Evolutionary conservation across 2,888 invertebrate species (phyloP).

Genomic region (Lasius fuliginosus): DNA sequence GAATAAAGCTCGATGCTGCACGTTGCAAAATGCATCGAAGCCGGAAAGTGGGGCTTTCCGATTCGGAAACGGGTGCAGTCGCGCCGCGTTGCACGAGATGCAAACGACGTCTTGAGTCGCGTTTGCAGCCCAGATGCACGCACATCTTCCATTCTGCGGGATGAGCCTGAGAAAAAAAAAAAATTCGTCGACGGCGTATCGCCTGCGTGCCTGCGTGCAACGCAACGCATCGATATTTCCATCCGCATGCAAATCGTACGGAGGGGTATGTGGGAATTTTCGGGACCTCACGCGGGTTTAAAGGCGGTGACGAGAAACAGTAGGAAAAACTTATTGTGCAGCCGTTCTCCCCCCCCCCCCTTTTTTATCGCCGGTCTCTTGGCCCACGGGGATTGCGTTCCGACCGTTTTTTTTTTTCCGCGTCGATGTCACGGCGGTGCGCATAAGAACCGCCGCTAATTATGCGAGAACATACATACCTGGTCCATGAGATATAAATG

Average conservation of each 20-base stretch:
- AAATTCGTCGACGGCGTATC: not conserved
- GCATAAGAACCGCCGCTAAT: conserved; percentile 82
- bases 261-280: conserved; percentile 75
- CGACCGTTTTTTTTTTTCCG: conserved; percentile 65
- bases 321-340: conserved; percentile 66
- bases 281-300: conserved; percentile 49
- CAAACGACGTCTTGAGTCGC: conserved; percentile 19
- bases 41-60: not conserved
- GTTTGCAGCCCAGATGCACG: conserved; percentile 23
- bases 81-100: conserved; percentile 5
- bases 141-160: not conserved
- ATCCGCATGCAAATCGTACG: conserved; percentile 78
- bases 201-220: not conserved
- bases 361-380: not conserved
- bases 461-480: conserved; percentile 83
- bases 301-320: conserved; percentile 70
- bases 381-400: conserved; percentile 35
- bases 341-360: conserved; percentile 43
- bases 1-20: not conserved
- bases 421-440: conserved; percentile 66
- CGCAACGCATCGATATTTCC: conserved; percentile 62
- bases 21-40: not conserved
- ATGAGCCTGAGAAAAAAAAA: conserved; percentile 40
- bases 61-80: not conserved
- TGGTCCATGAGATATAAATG: conserved; percentile 82